Evolutionary conservation across 1,140 invertebrate genomes (phyloP).

Genomic region (Cyclina sinensis): DNA sequence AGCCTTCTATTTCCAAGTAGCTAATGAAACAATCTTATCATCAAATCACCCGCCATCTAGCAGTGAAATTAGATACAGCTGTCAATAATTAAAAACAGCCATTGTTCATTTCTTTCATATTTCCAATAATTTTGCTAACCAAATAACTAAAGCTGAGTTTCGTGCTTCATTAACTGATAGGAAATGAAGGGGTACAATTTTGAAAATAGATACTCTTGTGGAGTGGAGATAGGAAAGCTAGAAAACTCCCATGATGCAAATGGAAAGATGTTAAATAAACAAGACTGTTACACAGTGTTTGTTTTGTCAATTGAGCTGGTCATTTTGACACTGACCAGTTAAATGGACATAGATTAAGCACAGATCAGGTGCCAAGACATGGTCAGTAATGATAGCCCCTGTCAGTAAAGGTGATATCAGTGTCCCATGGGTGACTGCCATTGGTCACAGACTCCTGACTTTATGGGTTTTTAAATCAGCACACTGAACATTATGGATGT

Average conservation of each 20-base stretch:
- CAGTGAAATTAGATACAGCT: constrained; percentile 58
- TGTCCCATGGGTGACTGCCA: constrained; percentile 57
- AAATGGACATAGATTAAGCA: constrained; percentile 65
- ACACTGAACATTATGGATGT: constrained; percentile 49
- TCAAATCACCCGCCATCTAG: constrained; percentile 58
- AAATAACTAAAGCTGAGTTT: constrained; percentile 64
- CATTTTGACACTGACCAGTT: constrained; percentile 67
- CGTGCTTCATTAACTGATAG: constrained; percentile 67
- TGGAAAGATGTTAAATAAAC: constrained; percentile 61
- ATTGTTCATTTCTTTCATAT: constrained; percentile 69
- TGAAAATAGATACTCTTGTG: constrained; percentile 69
- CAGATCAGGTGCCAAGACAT: constrained; percentile 60
- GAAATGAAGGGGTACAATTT: constrained; percentile 70
- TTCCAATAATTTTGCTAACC: constrained; percentile 64
- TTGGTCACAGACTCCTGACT: constrained; percentile 35
- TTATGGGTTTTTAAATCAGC: constrained; percentile 54
- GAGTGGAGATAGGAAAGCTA: constrained; percentile 62
- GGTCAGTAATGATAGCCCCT: constrained; percentile 52
- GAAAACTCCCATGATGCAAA: constrained; percentile 60
- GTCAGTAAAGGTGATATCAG: constrained; percentile 55
- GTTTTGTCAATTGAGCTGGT: constrained; percentile 67
- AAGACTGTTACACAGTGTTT: constrained; percentile 54
- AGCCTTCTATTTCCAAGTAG: constrained; percentile 42
- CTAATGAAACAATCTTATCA: constrained; percentile 63
- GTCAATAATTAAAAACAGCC: constrained; percentile 68